phyloP scores from a whole-genome alignment of 1,140 invertebrate species.

The Zophobas morio region DNA sequence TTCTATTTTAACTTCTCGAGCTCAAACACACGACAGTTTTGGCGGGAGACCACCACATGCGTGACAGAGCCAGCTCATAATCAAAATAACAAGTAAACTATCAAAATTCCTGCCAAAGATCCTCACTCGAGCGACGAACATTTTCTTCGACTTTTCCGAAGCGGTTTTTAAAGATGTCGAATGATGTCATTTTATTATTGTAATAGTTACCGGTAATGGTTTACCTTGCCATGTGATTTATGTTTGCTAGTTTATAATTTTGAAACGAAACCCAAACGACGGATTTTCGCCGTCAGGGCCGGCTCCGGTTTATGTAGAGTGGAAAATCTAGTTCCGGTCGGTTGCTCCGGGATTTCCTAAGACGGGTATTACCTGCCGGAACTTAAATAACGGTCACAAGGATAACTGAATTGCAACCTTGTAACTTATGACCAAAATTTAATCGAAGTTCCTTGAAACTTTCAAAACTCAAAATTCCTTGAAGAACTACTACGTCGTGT shows the following conservation, averaged over 20 bases:
- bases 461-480: no score
- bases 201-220: no score
- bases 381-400: slow-evolving; percentile 27
- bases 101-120: background rate
- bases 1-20: slow-evolving; percentile 52
- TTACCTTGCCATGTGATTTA: background rate
- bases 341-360: slow-evolving; percentile 51
- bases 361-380: slow-evolving; percentile 51
- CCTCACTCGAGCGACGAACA: no score
- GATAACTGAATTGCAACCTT: slow-evolving; percentile 31
- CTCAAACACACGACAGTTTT: slow-evolving; percentile 23
- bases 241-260: background rate
- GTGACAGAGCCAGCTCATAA: slow-evolving; percentile 4
- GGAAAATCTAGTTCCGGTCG: slow-evolving; percentile 42
- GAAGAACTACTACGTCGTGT: no score
- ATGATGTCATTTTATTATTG: no score
- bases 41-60: slow-evolving; percentile 24
- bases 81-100: slow-evolving; percentile 5
- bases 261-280: background rate
- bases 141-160: no score
- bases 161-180: no score
- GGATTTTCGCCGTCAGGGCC: slow-evolving; percentile 7
- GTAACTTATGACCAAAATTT: background rate
- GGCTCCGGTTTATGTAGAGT: background rate
- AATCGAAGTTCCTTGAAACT: no score